Evolutionary conservation across 2,888 invertebrate species (phyloP).

Genomic region (Agriopis aurantiaria): DNA sequence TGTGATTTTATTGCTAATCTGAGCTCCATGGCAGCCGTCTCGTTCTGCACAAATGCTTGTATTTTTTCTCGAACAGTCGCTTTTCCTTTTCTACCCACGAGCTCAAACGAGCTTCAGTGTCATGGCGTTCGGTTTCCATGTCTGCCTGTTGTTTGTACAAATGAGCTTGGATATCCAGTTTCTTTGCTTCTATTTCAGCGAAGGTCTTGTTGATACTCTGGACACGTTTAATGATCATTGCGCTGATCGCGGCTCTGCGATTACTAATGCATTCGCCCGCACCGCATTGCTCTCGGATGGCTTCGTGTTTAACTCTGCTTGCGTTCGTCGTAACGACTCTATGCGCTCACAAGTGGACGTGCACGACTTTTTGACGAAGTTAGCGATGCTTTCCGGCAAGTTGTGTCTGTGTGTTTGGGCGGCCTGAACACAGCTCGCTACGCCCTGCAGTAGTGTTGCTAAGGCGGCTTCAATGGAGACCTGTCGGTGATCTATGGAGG

Average conservation of each 20-base stretch:
- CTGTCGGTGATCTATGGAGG: conserved; percentile 31
- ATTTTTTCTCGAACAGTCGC: no score
- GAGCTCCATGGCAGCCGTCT: no score
- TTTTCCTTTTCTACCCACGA: conserved; percentile 13
- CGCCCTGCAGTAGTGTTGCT: conserved; percentile 34
- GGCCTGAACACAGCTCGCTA: conserved; percentile 35
- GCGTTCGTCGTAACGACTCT: conserved; percentile 47
- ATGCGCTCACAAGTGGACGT: conserved; percentile 52
- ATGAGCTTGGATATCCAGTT: conserved; percentile 51
- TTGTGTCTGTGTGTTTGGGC: conserved; percentile 42
- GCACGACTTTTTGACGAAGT: conserved; percentile 30
- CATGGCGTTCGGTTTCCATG: conserved; percentile 58
- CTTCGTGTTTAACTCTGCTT: conserved; percentile 30
- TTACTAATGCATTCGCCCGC: conserved; percentile 11
- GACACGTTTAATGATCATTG: background rate
- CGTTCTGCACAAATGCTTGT: no score
- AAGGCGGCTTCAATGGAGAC: conserved; percentile 19
- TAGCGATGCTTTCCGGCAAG: conserved; percentile 48
- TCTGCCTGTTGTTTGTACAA: conserved; percentile 56
- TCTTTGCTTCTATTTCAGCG: conserved; percentile 57
- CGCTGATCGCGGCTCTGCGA: conserved; percentile 8
- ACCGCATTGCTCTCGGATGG: conserved; percentile 10
- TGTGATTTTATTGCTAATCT: no score
- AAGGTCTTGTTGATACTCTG: background rate
- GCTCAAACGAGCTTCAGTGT: conserved; percentile 47